Percentiles rank a stretch among this genome's conserved stretches.
Conservation (phyloP, 2,113 vertebrate genomes). For the Rhynchomys soricoides region DNA sequence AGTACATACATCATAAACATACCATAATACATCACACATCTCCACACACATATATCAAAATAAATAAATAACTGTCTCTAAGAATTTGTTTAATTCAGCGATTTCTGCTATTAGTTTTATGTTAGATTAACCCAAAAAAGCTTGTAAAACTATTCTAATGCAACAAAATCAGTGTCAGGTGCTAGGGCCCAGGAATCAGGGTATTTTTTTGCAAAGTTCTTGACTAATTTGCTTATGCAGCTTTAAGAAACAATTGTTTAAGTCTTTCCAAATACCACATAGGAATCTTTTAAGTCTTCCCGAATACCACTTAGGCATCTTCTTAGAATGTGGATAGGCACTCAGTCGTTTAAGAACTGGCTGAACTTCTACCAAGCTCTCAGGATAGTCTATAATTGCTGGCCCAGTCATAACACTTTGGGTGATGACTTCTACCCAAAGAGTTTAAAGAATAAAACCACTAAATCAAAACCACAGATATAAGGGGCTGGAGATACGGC, state of each 20-base stretch:
- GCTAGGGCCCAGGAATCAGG: neutral
- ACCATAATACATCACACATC: neutral
- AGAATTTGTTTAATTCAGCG: neutral
- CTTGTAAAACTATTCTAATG: neutral
- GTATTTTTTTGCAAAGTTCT: neutral
- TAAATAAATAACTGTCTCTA: neutral
- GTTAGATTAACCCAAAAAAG: neutral
- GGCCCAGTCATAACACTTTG: neutral
- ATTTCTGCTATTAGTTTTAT: conserved; percentile 8
- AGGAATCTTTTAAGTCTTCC: neutral
- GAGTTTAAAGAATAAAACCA: conserved; percentile 13
- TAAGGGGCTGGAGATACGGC: neutral
- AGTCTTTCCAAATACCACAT: neutral
- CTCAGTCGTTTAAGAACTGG: neutral
- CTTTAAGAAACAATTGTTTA: neutral
- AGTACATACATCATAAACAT: neutral
- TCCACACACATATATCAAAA: neutral
- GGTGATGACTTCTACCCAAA: neutral
- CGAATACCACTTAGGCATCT: neutral
- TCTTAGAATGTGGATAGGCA: neutral
- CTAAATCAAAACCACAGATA: neutral
- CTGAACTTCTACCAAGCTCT: neutral
- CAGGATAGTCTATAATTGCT: neutral
- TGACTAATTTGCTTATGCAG: neutral
- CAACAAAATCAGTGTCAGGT: neutral